phyloP scores from a whole-genome alignment of 2,797 vertebrate species.

The Telmatherina bonti region DNA sequence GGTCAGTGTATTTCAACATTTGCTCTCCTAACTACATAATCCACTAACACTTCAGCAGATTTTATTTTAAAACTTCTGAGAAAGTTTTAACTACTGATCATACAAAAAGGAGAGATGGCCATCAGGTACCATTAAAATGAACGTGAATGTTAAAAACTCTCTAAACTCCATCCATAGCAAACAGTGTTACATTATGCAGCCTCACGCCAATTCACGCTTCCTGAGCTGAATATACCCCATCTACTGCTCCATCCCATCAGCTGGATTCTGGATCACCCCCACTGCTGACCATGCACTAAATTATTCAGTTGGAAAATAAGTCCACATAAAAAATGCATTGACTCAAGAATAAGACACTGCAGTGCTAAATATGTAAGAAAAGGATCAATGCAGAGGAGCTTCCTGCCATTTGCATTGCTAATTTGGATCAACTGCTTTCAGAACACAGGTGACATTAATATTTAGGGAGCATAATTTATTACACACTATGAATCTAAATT shows the following conservation, averaged over 20 bases:
- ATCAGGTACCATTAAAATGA: background rate
- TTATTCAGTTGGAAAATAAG: constrained; percentile 84
- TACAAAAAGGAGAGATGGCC: background rate
- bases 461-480: constrained; percentile 34
- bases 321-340: constrained; percentile 84
- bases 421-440: constrained; percentile 62
- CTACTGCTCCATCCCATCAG: constrained; percentile 60
- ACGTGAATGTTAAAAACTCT: background rate
- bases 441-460: constrained; percentile 41
- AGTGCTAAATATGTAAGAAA: constrained; percentile 60
- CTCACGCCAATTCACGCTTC: constrained; percentile 55
- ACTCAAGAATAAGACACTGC: constrained; percentile 75
- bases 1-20: background rate
- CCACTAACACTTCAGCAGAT: background rate
- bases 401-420: constrained; percentile 60
- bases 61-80: background rate
- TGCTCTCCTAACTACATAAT: background rate
- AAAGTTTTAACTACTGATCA: background rate
- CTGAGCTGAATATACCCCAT: constrained; percentile 48
- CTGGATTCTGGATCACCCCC: constrained; percentile 71
- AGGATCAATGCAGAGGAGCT: constrained; percentile 50
- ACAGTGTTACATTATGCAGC: constrained; percentile 37
- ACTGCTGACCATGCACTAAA: constrained; percentile 81
- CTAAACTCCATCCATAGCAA: background rate
- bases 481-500: constrained; percentile 38